Evolutionary conservation across 1,140 invertebrate genomes (phyloP), one percentile per base, ranked within the genome.

Genomic region (Meloidogyne chitwoodi): DNA sequence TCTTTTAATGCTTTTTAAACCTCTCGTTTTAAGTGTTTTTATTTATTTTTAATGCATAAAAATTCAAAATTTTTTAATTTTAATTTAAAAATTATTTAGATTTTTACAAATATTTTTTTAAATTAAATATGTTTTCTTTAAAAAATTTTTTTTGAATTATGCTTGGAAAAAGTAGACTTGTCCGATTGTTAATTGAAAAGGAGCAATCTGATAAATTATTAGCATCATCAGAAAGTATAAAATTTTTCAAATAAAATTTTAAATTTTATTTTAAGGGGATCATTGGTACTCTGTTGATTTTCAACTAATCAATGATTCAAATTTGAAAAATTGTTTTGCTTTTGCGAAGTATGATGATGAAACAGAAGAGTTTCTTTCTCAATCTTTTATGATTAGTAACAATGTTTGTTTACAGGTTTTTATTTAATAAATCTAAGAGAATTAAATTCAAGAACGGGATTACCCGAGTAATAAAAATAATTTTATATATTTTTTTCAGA

Each of bases 331-430:
- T 29, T 89, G 88, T 80, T 93, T 93, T 87, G 83, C 92, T 12
- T 90, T 91, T 81, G 88, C 92, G 44, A 80, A 89, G 38, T 88
- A 91, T 24, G 93, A 93, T 88, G 88, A 90, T 44, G 92, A 92
- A 72, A 93, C 93, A 0, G 88, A 91, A 69, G 81, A 89, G 61
- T 94, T 93, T 87, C 89, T 94, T 16, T 88, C 91, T 48, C 86
- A 90, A 48, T 92, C 92, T 81, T 90, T 90, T 78, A 90, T 14
- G 12, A 68, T 70, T 27, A 82, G 79, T 29, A 81, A 85, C 11
- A 80, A 31, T 56, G n/a, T 84, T 38, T 85, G 83, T 61, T 38
- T 85, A 22, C 82, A 83, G 80, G 82, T 83, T 24, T 29, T 24
- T 34, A n/a, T 56, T 34, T 56, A 22, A 6, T 24, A n/a, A n/a